These are phyloP conservation scores for Carassius gibelio DNA, from an alignment of 2,113 vertebrate species.

Conservation along the genomic window DNA sequence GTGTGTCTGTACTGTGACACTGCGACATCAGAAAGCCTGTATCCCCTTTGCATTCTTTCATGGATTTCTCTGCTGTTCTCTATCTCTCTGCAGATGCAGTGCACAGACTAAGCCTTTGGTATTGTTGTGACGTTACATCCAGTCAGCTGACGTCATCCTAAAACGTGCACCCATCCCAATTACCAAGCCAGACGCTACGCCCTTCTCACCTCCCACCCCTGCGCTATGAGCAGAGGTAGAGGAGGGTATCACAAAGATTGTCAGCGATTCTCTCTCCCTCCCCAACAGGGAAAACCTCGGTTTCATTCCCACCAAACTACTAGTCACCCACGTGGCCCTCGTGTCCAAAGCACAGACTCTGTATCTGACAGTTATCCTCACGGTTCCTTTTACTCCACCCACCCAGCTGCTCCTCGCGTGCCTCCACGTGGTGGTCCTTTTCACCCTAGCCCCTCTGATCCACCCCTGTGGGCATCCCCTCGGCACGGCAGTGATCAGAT, in stretches of 20 bases:
- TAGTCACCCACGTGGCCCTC: conserved; percentile 1
- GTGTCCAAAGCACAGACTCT: conserved; percentile 7
- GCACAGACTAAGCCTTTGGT: neutral
- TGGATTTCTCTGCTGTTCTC: neutral
- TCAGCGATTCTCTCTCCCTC: conserved; percentile 56
- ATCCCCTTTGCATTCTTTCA: neutral
- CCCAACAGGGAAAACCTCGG: conserved; percentile 61
- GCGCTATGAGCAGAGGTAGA: conserved; percentile 85
- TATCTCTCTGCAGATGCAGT: conserved; percentile 48
- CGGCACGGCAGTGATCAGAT: conserved; percentile 21
- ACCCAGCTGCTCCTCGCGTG: conserved; percentile 31
- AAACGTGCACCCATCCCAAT: conserved; percentile 41
- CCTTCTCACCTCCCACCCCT: conserved; percentile 71
- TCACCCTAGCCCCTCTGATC: conserved; percentile 38
- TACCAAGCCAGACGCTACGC: conserved; percentile 42
- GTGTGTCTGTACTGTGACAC: neutral
- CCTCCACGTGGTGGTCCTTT: neutral
- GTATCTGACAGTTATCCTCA: neutral
- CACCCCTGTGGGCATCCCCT: conserved; percentile 49
- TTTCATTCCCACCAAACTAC: conserved; percentile 37
- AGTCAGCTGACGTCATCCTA: neutral
- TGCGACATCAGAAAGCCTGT: neutral
- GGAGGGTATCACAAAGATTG: conserved; percentile 74
- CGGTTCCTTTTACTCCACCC: neutral
- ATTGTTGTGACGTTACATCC: neutral